A percentile compares a stretch with the other conserved stretches of the same genome.
Conservation (phyloP, 2,797 vertebrate genomes). For the Trachops cirrhosus region DNA sequence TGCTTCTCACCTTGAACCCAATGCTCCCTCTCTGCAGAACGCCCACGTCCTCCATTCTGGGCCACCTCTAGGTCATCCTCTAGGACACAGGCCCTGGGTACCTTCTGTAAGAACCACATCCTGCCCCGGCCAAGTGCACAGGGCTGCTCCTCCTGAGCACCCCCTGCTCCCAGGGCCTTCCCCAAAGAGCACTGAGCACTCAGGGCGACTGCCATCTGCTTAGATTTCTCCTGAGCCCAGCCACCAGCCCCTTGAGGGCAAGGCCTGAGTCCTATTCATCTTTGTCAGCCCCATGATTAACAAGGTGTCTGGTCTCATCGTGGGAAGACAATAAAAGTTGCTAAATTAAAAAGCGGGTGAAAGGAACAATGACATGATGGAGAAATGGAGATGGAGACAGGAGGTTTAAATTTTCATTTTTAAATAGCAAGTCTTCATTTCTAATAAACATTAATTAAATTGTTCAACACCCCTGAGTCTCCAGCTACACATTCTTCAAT, state of each 20-base stretch:
- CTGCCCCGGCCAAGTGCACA: neutral
- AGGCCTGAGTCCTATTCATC: neutral
- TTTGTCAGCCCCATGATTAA: neutral
- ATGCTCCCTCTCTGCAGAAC: neutral
- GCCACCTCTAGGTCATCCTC: neutral
- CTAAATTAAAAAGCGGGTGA: neutral
- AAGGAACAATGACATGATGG: neutral
- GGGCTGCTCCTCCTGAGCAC: neutral
- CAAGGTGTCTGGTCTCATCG: neutral
- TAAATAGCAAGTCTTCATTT: conserved; percentile 52
- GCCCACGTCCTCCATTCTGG: neutral
- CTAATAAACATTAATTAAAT: conserved; percentile 57
- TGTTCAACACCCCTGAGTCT: conserved; percentile 43
- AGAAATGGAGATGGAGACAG: neutral
- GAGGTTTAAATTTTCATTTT: conserved; percentile 43
- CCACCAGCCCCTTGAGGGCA: neutral
- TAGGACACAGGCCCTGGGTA: neutral
- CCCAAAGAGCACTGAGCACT: no score
- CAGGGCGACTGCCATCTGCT: neutral
- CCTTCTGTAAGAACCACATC: neutral
- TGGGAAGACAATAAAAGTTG: neutral
- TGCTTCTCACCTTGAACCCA: neutral
- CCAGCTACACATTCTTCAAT: conserved; percentile 8
- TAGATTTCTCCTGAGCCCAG: neutral
- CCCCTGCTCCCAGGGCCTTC: neutral